Base-by-base conservation (phyloP, 2,113 vertebrate species). In the Astur gentilis region DNA sequence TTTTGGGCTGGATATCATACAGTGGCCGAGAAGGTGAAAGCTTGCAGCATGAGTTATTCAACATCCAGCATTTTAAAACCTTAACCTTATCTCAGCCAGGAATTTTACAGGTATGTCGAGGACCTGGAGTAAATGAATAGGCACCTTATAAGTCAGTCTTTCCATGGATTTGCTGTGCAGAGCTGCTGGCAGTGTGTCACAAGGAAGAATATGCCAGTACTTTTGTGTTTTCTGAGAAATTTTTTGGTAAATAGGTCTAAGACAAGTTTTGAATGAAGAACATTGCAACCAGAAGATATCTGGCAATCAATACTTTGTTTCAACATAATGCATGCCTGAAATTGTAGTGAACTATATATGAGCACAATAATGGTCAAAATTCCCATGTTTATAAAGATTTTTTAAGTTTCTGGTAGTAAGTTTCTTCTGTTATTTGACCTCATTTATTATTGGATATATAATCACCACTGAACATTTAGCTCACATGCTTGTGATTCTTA, bases 361-460 rank as follows among this genome's bases (percentile, higher is more conserved):
- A 83, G 26, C 15, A 50, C 25, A 90, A 61, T 21, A 86, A 44
- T 60, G 21, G 19, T 75, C 34, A 90, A 83, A 78, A 82, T 71
- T 90, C 29, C 81, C 34, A 73, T 54, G 45, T 72, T 95, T 94
- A 79, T 69, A 67, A 90, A 86, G 45, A 34, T 72, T n/a, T 82
- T 90, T n/a, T 9, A 67, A 57, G 25, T 44, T 87, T 57, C 14
- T 32, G 18, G 36, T 71, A n/a, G 25, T 65, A 45, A 49, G 14
- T 87, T 96, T 95, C 72, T 94, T 90, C 42, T 87, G 40, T 91
- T 92, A 36, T 92, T 93, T 89, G 44, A 92, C 75, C 44, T 96
- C 13, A 21, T 90, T 97, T 98, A 83, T 95, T 93, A 65, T 61
- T 96, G 47, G n/a, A 66, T 92, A 78, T 65, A 23, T 87, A 95